Base-by-base conservation (phyloP, 2,113 vertebrate genomes). In the Tretioscincus oriximinensis region DNA sequence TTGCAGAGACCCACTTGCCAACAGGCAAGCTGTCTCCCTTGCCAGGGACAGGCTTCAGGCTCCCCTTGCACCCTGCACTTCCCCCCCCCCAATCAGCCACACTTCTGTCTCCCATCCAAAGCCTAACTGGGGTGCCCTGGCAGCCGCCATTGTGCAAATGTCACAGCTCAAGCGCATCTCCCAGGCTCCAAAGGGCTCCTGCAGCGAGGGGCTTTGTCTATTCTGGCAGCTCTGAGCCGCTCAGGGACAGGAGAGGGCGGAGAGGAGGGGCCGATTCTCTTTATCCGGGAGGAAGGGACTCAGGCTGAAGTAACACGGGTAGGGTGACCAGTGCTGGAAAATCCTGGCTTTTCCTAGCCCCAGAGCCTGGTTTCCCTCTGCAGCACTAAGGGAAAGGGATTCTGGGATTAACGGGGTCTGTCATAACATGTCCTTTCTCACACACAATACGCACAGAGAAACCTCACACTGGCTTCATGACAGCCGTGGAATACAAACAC, bases 101-200 rank as follows among this genome's bases (percentile, higher is more conserved):
- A 6, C 49, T 69, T 9, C 65, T 31, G 65, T 35, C 77, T 68
- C 77, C n/a, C 29, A 9, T 24, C 49, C 28, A 58, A 58, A 58
- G 77, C 77, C 1, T 29, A 21, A n/a, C 28, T 9, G 47, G 22
- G 63, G 21, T 16, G 28, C 14, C 18, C 66, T 69, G 66, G 77
- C 77, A 78, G 77, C 49, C 9, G 21, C 77, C 66, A 29, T 66
- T 78, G 77, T 78, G 65, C 21, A 29, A 78, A 51, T 69, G 77
- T 69, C 77, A 60, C 22, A 12, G 65, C 49, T 35, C 21, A 60
- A 58, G 49, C 49, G 14, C 66, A 16, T 58, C 49, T 58, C 49
- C 76, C 28, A 18, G 58, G 20, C 73, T 76, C 28, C 11, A 31
- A 35, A 45, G 64, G 35, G 76, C 31, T 78, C 77, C 49, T 29